Conservation (phyloP, 2,888 invertebrate species). For the Macrostomum cliftonense region DNA sequence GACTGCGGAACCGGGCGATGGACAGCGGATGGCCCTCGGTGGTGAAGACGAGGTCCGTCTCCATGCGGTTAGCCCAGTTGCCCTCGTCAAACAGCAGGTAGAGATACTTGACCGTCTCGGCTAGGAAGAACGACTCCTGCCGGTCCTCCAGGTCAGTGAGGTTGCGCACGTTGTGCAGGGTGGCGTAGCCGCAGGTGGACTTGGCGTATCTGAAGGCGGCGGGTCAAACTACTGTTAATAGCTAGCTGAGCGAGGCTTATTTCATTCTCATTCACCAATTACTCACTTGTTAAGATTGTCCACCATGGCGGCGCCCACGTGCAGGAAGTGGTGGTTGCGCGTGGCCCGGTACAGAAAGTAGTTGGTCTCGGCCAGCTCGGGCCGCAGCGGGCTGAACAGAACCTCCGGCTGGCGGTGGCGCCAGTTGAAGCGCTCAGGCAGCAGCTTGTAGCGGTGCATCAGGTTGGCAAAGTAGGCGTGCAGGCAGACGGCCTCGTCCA, state of each 20-base stretch:
- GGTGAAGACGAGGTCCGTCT: conserved; percentile 40
- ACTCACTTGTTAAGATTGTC: conserved; percentile 56
- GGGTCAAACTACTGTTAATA: background rate
- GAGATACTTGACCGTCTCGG: conserved; percentile 92
- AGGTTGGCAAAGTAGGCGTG: conserved; percentile 47
- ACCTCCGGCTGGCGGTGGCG: conserved; percentile 22
- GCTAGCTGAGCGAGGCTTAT: background rate
- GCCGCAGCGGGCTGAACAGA: conserved; percentile 59
- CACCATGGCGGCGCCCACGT: conserved; percentile 69
- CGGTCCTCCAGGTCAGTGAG: conserved; percentile 61
- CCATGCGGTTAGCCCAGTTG: conserved; percentile 44
- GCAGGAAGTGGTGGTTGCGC: conserved; percentile 77
- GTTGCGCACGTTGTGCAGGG: conserved; percentile 46
- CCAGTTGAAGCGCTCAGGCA: conserved; percentile 42
- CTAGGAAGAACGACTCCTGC: conserved; percentile 69
- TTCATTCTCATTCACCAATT: background rate
- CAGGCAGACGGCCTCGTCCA: conserved; percentile 49
- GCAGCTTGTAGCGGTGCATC: conserved; percentile 45
- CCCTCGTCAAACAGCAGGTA: conserved; percentile 53
- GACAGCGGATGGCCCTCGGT: conserved; percentile 83
- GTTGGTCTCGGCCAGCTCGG: conserved; percentile 91
- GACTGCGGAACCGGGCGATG: conserved; percentile 3
- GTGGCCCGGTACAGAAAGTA: conserved; percentile 87
- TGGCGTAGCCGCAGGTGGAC: conserved; percentile 46
- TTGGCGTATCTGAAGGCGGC: conserved; percentile 4